Evolutionary conservation across 2,888 invertebrate genomes (phyloP), one percentile per base, ranked within the genome.

Genomic region (Philhelius pedissequus): DNA sequence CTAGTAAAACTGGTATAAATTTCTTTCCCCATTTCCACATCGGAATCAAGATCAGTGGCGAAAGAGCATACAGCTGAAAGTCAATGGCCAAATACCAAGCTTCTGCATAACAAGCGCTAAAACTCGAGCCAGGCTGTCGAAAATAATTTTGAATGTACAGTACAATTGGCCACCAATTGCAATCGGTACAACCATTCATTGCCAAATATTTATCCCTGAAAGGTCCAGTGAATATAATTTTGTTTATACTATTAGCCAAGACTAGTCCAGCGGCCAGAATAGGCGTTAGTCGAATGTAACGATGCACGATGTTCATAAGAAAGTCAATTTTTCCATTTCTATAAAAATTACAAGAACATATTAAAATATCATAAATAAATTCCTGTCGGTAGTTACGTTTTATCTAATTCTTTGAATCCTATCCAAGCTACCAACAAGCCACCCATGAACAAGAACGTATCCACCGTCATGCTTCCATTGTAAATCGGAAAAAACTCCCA

Each of bases 1-100:
- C 22, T 0, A 87, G 40, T 2, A 89, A 76, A 2, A 60, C 88
- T 0, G 70, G 74, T 4, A 87, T 68, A 2, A 87, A 88, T 52
- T 81, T 87, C 52, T 73, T 87, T 40, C 89, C 87, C 89, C 89
- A 89, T 27, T 87, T 89, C 76, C 90, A 90, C 15, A 93, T 87
- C 0, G 92, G 90, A 35, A 92, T 89, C 22, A 93, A 88, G 3
- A 93, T 86, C 1, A 93, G 68, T 0, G 93, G 93, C 1, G 93
- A 92, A 15, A 93, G 56, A 68, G 92, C 88, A 86, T 92, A 93
- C 25, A 93, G 88, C 87, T 94, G 93, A 89, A 92, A 93, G 69
- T 93, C 93, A 5, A 93, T 92, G 1, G 93, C 91, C 18, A 94
- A 88, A 84, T 93, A 93, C 93, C 94, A 94, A 1, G 92, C 90